Base-by-base conservation (phyloP, 2,888 invertebrate species). In the Chymomyza amoena region DNA sequence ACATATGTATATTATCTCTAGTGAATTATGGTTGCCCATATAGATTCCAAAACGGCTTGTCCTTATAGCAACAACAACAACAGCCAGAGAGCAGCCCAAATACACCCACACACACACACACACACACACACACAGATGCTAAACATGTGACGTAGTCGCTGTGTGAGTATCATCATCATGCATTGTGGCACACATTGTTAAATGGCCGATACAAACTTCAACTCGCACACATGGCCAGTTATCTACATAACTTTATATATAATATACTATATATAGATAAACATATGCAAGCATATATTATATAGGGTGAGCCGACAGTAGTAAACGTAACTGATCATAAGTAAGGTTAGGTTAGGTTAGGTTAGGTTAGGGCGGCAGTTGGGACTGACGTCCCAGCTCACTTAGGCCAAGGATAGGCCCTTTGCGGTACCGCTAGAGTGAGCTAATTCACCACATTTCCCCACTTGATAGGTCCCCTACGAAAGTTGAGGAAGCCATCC, bases 1-100 rank as follows among this genome's bases (percentile, higher is more conserved):
- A 77, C 87, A 78, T 79, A 87, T 81, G 85, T 87, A 88, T 87
- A 87, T 88, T 88, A 88, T 87, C 88, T 87, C 88, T 73, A 74
- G 88, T 87, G 87, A 87, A 88, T 88, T 87, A 87, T 88, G 85
- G 88, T 75, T 73, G 76, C 73, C 78, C 80, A 81, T 84, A 83
- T 84, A 79, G 87, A 81, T 79, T 82, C 82, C 80, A 84, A 79
- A 87, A 81, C 76, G 87, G 84, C 78, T 75, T 84, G 86, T 86
- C 84, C 84, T 76, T 81, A 75, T 80, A 81, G 75, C 64, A 76
- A 75, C 80, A 25, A 25, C 25, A 25, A 60, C 66, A 60, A 64
- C 54, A 70, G 45, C 52, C 64, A 63, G 13, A 36, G 52, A 52
- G 68, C 32, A 7, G 64, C 62, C 63, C 71, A 15, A 50, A n/a